Evolutionary conservation across 2,888 invertebrate species (phyloP).

Genomic region (Boloria euphrosyne): DNA sequence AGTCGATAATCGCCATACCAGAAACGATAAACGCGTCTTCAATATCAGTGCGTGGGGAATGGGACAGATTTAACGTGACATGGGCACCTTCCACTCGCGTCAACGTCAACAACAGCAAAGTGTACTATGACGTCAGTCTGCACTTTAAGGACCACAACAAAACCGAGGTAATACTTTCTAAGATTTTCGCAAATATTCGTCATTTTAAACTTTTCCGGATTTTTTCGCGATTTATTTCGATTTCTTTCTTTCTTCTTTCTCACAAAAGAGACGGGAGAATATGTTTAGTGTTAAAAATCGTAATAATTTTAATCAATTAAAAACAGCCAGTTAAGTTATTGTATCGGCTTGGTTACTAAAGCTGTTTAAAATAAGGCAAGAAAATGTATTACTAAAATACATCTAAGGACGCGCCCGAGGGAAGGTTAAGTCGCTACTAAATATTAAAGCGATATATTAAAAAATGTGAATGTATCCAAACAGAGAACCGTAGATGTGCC

Average conservation of each 20-base stretch:
- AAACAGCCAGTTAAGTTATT: too few relatives aligned
- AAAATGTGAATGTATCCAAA: neutral
- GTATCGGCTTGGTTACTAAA: too few relatives aligned
- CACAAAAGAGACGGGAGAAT: too few relatives aligned
- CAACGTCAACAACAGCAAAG: slow-evolving; percentile 90
- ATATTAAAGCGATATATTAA: neutral
- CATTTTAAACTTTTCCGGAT: neutral
- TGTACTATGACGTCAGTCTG: slow-evolving; percentile 91
- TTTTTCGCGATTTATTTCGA: too few relatives aligned
- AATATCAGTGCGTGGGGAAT: slow-evolving; percentile 87
- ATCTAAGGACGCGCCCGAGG: too few relatives aligned
- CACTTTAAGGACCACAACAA: slow-evolving; percentile 79
- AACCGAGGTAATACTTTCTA: slow-evolving; percentile 76
- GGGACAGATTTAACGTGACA: slow-evolving; percentile 91
- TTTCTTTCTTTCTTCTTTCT: too few relatives aligned
- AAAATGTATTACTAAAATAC: too few relatives aligned
- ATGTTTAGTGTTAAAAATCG: too few relatives aligned
- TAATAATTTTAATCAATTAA: too few relatives aligned
- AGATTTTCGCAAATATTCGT: too few relatives aligned
- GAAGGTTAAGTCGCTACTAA: too few relatives aligned
- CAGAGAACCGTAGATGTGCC: slow-evolving; percentile 80
- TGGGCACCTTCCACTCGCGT: slow-evolving; percentile 90
- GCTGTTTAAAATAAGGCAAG: too few relatives aligned
- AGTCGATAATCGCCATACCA: slow-evolving; percentile 86
- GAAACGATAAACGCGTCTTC: slow-evolving; percentile 85